A percentile compares a stretch with the other conserved stretches of the same genome.
Conservation (phyloP, 2,888 invertebrate genomes). For the Meteorus colon region DNA sequence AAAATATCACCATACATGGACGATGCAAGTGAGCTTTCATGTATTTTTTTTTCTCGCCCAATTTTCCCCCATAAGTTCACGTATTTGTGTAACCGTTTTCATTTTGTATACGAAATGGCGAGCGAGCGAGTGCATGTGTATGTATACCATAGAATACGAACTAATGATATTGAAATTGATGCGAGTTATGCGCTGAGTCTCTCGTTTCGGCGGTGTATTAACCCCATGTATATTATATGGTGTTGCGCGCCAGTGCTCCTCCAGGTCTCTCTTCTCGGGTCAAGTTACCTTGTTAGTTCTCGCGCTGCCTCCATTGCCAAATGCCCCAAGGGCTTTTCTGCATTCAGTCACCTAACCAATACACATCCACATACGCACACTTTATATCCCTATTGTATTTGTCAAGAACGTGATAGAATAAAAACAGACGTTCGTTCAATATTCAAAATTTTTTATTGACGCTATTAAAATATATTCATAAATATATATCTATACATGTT, state of each 20-base stretch:
- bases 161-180: slow-evolving; percentile 70
- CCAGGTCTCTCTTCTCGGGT: slow-evolving; percentile 54
- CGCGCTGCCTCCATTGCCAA: slow-evolving; percentile 58
- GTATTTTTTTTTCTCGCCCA: slow-evolving; percentile 32
- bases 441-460: slow-evolving; percentile 13
- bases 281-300: slow-evolving; percentile 71
- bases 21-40: slow-evolving; percentile 43
- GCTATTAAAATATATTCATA: slow-evolving; percentile 5
- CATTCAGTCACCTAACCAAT: not conserved
- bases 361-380: not conserved
- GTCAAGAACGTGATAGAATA: slow-evolving; percentile 25
- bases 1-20: slow-evolving; percentile 47
- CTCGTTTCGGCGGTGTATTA: slow-evolving; percentile 60
- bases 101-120: slow-evolving; percentile 19
- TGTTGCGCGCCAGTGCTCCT: slow-evolving; percentile 40
- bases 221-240: slow-evolving; percentile 48
- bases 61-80: not conserved
- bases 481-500: not conserved
- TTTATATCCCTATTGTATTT: slow-evolving; percentile 27
- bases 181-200: slow-evolving; percentile 64
- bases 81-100: slow-evolving; percentile 25
- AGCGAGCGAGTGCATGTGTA: not conserved
- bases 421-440: slow-evolving; percentile 14
- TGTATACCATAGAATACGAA: slow-evolving; percentile 49
- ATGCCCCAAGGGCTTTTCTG: slow-evolving; percentile 38